Conservation (phyloP, 1,140 invertebrate species). For the Calosoma granatense region DNA sequence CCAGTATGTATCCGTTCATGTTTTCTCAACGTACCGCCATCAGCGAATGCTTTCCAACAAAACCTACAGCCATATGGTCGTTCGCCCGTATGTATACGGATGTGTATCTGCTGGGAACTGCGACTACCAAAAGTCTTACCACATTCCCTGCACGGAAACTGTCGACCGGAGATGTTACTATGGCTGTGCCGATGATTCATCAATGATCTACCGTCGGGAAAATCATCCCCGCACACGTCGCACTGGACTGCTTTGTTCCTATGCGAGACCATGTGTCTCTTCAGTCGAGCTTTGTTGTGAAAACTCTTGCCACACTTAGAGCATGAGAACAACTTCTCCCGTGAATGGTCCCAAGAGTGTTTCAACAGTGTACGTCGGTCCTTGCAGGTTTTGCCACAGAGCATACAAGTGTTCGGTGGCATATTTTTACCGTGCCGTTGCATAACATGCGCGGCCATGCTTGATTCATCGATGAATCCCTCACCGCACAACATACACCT, state of each 20-base stretch:
- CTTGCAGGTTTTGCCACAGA: conserved; percentile 54
- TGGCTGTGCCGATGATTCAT: conserved; percentile 61
- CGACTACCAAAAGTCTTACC: conserved; percentile 76
- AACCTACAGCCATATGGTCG: conserved; percentile 62
- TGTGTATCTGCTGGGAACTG: conserved; percentile 87
- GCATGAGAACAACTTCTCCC: conserved; percentile 45
- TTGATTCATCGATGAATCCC: conserved; percentile 42
- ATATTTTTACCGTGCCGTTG: conserved; percentile 41
- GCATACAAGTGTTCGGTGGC: conserved; percentile 46
- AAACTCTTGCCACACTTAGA: conserved; percentile 57
- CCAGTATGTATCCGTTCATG: conserved; percentile 97
- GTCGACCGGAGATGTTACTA: conserved; percentile 47
- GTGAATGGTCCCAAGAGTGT: conserved; percentile 52
- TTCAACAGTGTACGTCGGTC: conserved; percentile 55
- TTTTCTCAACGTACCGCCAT: conserved; percentile 91
- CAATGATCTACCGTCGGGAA: conserved; percentile 55
- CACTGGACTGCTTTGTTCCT: conserved; percentile 57
- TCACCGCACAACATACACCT: conserved; percentile 57
- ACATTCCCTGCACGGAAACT: conserved; percentile 76
- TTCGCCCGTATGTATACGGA: conserved; percentile 76
- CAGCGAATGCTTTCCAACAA: conserved; percentile 97
- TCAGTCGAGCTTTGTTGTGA: conserved; percentile 53
- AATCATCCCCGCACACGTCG: conserved; percentile 60
- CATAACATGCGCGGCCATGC: conserved; percentile 46
- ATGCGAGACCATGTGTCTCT: conserved; percentile 56